These are phyloP conservation scores for Pachydiplax longipennis DNA, from an alignment of 2,888 invertebrate species.

Conservation along the genomic window DNA sequence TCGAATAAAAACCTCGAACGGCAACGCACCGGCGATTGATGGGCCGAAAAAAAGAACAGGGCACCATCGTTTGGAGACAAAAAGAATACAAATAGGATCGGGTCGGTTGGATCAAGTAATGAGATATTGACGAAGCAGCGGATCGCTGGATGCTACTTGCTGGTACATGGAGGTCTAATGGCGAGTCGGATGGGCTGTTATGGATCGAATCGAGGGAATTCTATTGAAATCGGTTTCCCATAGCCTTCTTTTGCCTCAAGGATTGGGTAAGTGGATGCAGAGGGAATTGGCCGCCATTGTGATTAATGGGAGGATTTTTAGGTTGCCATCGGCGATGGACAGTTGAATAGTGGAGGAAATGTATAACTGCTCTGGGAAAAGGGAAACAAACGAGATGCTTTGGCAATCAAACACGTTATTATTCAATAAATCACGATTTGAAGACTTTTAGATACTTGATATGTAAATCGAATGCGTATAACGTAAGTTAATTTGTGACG, in stretches of 20 bases:
- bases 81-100: not conserved
- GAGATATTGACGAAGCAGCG: not conserved
- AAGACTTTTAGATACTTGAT: too few relatives aligned
- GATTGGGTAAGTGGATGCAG: not conserved
- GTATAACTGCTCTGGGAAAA: too few relatives aligned
- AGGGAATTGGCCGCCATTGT: not conserved
- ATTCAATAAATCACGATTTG: too few relatives aligned
- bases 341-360: too few relatives aligned
- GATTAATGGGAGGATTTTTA: not conserved
- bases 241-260: not conserved
- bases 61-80: not conserved
- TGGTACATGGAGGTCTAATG: not conserved
- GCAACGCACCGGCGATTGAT: not conserved
- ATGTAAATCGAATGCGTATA: too few relatives aligned
- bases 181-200: not conserved
- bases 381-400: too few relatives aligned
- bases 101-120: not conserved
- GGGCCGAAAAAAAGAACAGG: not conserved
- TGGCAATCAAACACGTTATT: too few relatives aligned
- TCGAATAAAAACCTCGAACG: not conserved
- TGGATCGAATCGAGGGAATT: not conserved
- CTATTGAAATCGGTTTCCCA: not conserved
- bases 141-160: not conserved
- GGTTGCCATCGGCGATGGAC: not conserved
- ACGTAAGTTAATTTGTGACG: too few relatives aligned